Percentiles rank a stretch among this genome's conserved stretches.
These are phyloP conservation scores for Epinephelus awoara DNA, from an alignment of 2,797 vertebrate species.

Conservation along the genomic window DNA sequence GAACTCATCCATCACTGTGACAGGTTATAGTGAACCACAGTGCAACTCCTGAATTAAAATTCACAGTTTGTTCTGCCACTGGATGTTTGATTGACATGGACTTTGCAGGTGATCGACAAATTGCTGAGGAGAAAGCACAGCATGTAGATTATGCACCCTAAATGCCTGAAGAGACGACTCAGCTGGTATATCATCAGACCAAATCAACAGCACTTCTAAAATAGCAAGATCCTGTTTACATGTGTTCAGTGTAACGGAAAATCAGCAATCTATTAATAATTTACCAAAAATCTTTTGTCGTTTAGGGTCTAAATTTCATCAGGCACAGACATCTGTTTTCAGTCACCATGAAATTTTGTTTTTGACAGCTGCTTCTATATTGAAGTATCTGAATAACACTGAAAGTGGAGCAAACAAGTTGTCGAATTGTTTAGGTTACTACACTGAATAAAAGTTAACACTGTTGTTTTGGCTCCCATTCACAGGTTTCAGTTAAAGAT, in stretches of 20 bases:
- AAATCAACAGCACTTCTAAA: constrained; percentile 57
- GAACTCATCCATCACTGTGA: constrained; percentile 8
- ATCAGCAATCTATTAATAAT: constrained; percentile 1
- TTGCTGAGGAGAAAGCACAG: constrained; percentile 46
- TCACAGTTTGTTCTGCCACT: background rate
- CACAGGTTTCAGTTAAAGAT: too few relatives aligned
- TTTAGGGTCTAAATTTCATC: constrained; percentile 6
- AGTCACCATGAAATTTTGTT: background rate
- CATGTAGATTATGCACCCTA: constrained; percentile 42
- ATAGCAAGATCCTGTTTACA: constrained; percentile 35
- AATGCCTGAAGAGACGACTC: constrained; percentile 47
- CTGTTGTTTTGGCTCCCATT: too few relatives aligned
- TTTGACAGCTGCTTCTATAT: background rate
- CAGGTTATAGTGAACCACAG: background rate
- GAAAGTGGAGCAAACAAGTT: background rate
- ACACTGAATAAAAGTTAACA: background rate
- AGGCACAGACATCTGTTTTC: background rate
- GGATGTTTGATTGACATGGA: constrained; percentile 40
- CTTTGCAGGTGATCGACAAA: constrained; percentile 49
- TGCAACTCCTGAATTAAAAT: background rate
- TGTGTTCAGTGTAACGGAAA: background rate
- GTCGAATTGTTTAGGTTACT: background rate
- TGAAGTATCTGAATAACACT: background rate
- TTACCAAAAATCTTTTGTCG: constrained; percentile 16
- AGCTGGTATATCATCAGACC: constrained; percentile 42